Evolutionary conservation across 2,113 vertebrate genomes (phyloP), one percentile per base, ranked within the genome.

Genomic region (Halichoeres trimaculatus): DNA sequence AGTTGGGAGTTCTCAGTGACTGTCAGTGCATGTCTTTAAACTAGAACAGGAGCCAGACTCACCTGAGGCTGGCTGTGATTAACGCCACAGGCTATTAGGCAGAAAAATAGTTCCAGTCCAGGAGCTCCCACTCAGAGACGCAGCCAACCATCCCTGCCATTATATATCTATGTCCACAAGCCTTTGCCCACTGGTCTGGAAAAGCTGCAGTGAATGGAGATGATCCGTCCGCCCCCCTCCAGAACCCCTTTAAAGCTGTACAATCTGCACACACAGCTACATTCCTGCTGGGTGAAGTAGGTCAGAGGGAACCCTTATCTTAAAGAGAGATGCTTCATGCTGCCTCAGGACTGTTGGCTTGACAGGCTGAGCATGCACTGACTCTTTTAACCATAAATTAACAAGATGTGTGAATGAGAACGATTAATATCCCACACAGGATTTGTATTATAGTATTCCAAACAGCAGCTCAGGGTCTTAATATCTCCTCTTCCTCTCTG

Each of bases 131-230:
- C 64, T 86, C 47, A 54, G 72, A 70, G 70, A 84, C 22, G 51
- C 86, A 85, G 79, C 76, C 84, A 88, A 53, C 74, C 65, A 88
- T 58, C 74, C 65, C 81, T 81, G 83, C 85, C 76, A 79, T 78
- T 74, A 76, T 88, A 79, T 38, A 74, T 84, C 76, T 79, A 67
- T 40, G 69, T 86, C 76, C 86, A 85, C 79, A 76, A 62, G 55
- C 74, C 83, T 52, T 70, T 74, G 81, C 76, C 87, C 81, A 90
- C 55, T 88, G 79, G 72, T 70, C 64, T 86, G 86, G 89, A 91
- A 88, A 89, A 91, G 80, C 87, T 90, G 84, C 63, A 70, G 83
- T 85, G 85, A 90, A 87, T 85, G 90, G 83, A 85, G 88, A 88
- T 86, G 78, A 87, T 85, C 82, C 52, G 1, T 60, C 50, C 40